phyloP scores from a whole-genome alignment of 2,888 invertebrate genomes.

The Nebria brevicollis region DNA sequence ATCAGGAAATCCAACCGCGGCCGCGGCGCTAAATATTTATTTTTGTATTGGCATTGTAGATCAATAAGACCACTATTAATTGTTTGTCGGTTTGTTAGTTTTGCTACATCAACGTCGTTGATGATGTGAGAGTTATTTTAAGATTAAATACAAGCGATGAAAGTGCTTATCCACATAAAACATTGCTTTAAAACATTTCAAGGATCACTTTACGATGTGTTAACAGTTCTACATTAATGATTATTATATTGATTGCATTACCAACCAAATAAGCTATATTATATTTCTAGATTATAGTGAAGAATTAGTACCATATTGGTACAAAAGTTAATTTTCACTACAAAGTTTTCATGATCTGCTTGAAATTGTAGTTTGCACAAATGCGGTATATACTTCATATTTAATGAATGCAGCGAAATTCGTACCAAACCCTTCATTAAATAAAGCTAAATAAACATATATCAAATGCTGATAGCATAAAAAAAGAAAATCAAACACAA shows the following conservation, averaged over 20 bases:
- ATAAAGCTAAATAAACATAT: too few relatives aligned
- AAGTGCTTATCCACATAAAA: background rate
- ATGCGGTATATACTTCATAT: too few relatives aligned
- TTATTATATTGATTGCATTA: background rate
- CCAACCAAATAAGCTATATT: background rate
- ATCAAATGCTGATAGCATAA: too few relatives aligned
- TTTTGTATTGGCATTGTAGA: slow-evolving; percentile 3
- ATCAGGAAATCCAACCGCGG: background rate
- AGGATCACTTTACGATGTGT: background rate
- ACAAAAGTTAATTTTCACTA: too few relatives aligned
- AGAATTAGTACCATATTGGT: too few relatives aligned
- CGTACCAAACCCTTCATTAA: too few relatives aligned
- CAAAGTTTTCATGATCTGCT: too few relatives aligned
- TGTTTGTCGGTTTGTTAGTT: background rate
- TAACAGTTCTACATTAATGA: background rate
- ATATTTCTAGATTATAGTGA: background rate
- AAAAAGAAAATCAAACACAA: too few relatives aligned
- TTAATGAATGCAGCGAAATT: too few relatives aligned
- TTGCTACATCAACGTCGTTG: background rate
- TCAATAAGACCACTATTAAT: slow-evolving; percentile 5
- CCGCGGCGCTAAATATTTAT: background rate
- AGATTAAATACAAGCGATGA: slow-evolving; percentile 5
- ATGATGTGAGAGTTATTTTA: slow-evolving; percentile 7
- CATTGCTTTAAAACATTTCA: slow-evolving; percentile 5
- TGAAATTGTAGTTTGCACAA: too few relatives aligned